Evolutionary conservation across 2,797 vertebrate genomes (phyloP).

Genomic region (Phaenicophaeus curvirostris): DNA sequence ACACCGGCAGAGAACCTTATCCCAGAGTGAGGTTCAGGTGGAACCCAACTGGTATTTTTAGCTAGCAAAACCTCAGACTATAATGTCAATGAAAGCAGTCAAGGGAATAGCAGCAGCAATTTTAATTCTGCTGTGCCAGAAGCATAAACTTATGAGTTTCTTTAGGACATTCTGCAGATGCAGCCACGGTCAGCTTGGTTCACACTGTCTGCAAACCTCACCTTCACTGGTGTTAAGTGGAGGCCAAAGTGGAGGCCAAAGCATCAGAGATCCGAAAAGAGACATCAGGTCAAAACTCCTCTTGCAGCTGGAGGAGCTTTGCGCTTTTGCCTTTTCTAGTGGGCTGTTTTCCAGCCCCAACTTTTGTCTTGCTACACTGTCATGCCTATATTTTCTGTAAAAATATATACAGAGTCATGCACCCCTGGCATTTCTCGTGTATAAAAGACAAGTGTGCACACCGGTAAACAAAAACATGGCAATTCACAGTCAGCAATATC

Average conservation of each 20-base stretch:
- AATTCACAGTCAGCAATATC: not conserved
- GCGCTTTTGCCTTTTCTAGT: not conserved
- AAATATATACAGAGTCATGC: not conserved
- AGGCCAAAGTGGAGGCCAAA: not conserved
- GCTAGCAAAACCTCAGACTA: not conserved
- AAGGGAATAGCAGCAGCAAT: not conserved
- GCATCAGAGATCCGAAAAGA: not conserved
- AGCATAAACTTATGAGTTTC: not conserved
- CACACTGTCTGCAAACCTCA: not conserved
- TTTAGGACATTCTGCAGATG: not conserved
- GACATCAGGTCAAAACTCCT: not conserved
- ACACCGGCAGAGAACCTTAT: slow-evolving; percentile 74
- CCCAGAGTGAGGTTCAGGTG: slow-evolving; percentile 72
- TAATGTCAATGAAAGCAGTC: not conserved
- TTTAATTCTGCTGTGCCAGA: not conserved
- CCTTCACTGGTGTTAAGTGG: not conserved
- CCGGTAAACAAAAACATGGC: not conserved
- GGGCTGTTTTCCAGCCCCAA: not conserved
- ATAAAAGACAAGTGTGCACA: not conserved
- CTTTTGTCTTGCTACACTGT: not conserved
- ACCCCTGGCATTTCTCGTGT: not conserved
- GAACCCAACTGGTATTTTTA: slow-evolving; percentile 75
- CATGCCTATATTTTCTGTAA: not conserved
- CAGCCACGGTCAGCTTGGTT: not conserved
- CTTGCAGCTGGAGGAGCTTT: not conserved